Base-by-base conservation (phyloP, 2,888 invertebrate species). In the Deilephila elpenor region DNA sequence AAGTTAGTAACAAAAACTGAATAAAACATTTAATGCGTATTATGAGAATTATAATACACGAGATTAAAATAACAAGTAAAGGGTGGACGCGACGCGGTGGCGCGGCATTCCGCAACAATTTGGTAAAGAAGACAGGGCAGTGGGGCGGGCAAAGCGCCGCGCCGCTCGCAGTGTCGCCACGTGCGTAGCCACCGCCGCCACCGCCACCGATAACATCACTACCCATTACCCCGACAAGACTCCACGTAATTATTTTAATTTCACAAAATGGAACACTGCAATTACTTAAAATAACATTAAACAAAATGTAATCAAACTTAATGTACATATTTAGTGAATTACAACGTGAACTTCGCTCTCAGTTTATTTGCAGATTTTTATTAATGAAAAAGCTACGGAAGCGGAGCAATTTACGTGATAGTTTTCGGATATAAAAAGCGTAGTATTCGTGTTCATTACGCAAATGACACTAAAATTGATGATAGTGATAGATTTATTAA, bases 211-310 rank as follows among this genome's bases (percentile, higher is more conserved):
- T 51, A 51, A 44, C 67, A 51, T 67, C 44, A 51, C 25, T 11
- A 60, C 60, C 29, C 44, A 51, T 14, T 11, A 60, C 60, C 29
- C 29, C 59, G 25, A 8, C 60, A 60, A 67, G 67, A 25, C 25
- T 44, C 64, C 37, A 44, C 67, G 44, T 67, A 81, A 78, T 81
- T 80, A 80, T 80, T 79, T 80, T 78, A 78, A 79, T 80, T 79
- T 77, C 78, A 79, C 79, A 80, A 79, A 80, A 78, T 77, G 79
- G 78, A 79, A 78, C 78, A 78, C 79, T 75, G 73, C 76, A 77
- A 78, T 79, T 79, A 79, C 79, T 80, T 80, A 78, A 80, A 78
- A 80, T 76, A 79, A 78, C 79, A 80, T 71, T 60, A 60, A 71
- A 67, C 71, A 59, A 37, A 71, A 44, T 71, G 60, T 67, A 67